Evolutionary conservation across 92 coral and sea anemone genomes (phyloP).

Genomic region (Porites divaricata): DNA sequence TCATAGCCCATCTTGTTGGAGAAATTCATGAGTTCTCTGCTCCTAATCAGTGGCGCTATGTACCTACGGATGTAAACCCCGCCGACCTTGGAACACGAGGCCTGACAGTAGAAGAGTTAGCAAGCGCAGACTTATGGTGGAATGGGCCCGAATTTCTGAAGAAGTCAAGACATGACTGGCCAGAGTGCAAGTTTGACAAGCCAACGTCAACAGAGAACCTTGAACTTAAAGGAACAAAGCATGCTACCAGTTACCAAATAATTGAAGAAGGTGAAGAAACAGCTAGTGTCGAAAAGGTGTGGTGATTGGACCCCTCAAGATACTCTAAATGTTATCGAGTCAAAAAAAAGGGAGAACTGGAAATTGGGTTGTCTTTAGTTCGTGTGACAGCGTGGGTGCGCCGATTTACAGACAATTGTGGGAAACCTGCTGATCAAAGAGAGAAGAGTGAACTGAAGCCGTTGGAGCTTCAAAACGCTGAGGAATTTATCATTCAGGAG

Average conservation of each 20-base stretch:
- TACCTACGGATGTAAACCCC: conserved; percentile 67
- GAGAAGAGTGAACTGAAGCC: too few relatives aligned
- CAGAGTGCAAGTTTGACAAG: conserved; percentile 38
- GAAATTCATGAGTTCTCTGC: conserved; percentile 57
- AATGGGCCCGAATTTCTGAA: conserved; percentile 50
- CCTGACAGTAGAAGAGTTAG: conserved; percentile 40
- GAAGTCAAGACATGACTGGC: conserved; percentile 38
- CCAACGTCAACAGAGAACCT: conserved; percentile 20
- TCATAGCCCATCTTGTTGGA: conserved; percentile 50
- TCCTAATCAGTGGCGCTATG: conserved; percentile 70
- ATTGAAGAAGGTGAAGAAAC: conserved; percentile 26
- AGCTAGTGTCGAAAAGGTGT: background rate
- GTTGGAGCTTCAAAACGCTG: conserved; percentile 57
- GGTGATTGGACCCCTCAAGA: conserved; percentile 57
- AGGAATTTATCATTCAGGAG: conserved; percentile 45
- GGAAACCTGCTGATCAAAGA: conserved; percentile 23
- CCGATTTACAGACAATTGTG: too few relatives aligned
- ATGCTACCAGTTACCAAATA: conserved; percentile 1
- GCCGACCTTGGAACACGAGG: conserved; percentile 68
- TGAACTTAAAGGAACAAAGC: conserved; percentile 16
- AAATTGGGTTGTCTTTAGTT: conserved; percentile 6
- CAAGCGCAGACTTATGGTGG: conserved; percentile 60
- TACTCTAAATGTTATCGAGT: conserved; percentile 69
- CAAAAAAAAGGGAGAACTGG: conserved; percentile 44
- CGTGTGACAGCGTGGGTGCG: conserved; percentile 66